phyloP scores from a whole-genome alignment of 2,888 invertebrate species.

The Amiota mariae region DNA sequence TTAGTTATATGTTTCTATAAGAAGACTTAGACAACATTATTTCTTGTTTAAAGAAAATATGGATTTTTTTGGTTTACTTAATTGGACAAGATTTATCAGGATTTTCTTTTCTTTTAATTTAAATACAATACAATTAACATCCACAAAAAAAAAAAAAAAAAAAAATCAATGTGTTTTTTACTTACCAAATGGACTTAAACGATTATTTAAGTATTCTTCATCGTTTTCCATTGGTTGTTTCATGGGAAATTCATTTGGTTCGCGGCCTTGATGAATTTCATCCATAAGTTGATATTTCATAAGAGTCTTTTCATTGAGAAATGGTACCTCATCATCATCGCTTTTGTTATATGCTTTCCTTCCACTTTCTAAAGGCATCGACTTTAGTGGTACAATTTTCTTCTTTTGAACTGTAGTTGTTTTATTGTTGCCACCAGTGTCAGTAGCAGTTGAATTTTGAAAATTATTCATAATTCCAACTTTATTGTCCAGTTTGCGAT shows the following conservation, averaged over 20 bases:
- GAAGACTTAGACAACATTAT: no score
- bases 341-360: constrained; percentile 53
- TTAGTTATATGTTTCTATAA: no score
- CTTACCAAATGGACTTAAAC: constrained; percentile 51
- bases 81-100: no score
- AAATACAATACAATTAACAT: no score
- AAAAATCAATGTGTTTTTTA: background rate
- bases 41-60: no score
- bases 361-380: constrained; percentile 68
- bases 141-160: no score
- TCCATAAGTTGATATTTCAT: constrained; percentile 66
- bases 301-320: constrained; percentile 76
- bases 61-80: no score
- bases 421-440: constrained; percentile 22
- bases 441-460: background rate
- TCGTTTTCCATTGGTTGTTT: constrained; percentile 23
- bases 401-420: constrained; percentile 48
- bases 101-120: no score
- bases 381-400: constrained; percentile 64
- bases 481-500: background rate
- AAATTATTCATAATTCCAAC: background rate
- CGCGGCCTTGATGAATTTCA: constrained; percentile 44
- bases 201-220: constrained; percentile 29
- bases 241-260: constrained; percentile 24
- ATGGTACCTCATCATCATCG: constrained; percentile 69